These are phyloP conservation scores for Galeopterus variegatus DNA, from an alignment of 2,113 vertebrate genomes.

Conservation along the genomic window DNA sequence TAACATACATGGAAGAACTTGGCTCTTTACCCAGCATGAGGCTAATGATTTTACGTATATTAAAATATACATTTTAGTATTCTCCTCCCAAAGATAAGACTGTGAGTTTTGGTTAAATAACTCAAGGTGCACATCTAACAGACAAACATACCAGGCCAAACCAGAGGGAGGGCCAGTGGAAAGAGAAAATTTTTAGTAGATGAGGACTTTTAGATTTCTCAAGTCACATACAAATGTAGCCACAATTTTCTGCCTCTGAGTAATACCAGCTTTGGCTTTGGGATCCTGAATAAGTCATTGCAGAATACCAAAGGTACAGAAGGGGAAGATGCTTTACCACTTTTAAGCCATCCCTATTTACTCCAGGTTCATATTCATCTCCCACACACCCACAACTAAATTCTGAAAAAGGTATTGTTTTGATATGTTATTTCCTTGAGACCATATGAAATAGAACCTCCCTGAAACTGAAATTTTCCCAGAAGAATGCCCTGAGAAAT, in stretches of 20 bases:
- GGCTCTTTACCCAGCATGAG: not conserved
- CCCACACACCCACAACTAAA: not conserved
- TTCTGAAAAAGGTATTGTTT: constrained; percentile 14
- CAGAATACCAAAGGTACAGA: not conserved
- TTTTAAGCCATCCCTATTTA: not conserved
- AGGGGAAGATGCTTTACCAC: not conserved
- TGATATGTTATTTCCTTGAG: not conserved
- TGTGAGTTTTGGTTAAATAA: not conserved
- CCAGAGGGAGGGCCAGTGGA: too few relatives aligned
- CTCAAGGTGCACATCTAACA: not conserved
- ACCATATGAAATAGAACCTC: not conserved
- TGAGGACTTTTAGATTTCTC: not conserved
- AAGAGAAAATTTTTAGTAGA: not conserved
- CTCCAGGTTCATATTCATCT: not conserved
- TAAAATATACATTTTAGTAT: not conserved
- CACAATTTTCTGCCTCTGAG: not conserved
- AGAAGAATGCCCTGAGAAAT: constrained; percentile 58
- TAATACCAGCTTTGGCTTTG: not conserved
- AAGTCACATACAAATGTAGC: not conserved
- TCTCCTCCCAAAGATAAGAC: not conserved
- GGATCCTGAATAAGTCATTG: not conserved
- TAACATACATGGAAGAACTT: not conserved
- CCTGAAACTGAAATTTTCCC: constrained; percentile 12
- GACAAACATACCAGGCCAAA: not conserved
- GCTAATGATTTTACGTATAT: not conserved